These are phyloP conservation scores for human DNA, from an alignment of 2,113 vertebrate species.

Conservation along the genomic window GRCh38 chr3:18711501-18712000, in stretches of 20 bases:
- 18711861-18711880: conserved; percentile 21
- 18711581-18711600: conserved; percentile 47
- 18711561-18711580: conserved; percentile 53
- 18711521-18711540: conserved; percentile 77
- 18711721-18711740: conserved; percentile 66
- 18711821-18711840: not conserved
- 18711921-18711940: not conserved
- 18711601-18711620: conserved; percentile 17
- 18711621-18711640: conserved; percentile 46
- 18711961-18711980: not conserved
- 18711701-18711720: conserved; percentile 69
- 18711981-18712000: not conserved
- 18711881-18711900: not conserved
- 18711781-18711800: conserved; percentile 36
- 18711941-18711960: not conserved
- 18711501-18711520: conserved; percentile 73
- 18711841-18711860: not conserved
- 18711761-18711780: conserved; percentile 24
- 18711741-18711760: not conserved
- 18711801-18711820: conserved; percentile 26
- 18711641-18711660: conserved; percentile 17
- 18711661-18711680: not conserved
- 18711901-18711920: not conserved
- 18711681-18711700: conserved; percentile 40
- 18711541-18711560: conserved; percentile 69